phyloP scores from a whole-genome alignment of 2,113 vertebrate genomes.

The Zosterops japonicus region DNA sequence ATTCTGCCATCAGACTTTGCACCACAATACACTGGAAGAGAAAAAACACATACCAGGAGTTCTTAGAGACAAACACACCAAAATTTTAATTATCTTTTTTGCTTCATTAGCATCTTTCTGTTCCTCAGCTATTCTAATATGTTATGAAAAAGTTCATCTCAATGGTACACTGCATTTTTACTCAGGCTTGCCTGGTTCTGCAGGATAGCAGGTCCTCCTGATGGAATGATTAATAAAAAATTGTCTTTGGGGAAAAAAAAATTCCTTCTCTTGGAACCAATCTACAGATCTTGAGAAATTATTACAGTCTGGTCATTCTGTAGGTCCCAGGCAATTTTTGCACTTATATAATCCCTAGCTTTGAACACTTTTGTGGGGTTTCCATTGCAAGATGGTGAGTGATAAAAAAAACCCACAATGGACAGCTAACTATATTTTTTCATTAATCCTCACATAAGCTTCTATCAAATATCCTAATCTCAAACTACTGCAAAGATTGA shows the following conservation, averaged over 20 bases:
- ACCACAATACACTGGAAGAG: not conserved
- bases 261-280: not conserved
- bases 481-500: not conserved
- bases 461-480: conserved; percentile 6
- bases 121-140: not conserved
- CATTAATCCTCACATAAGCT: conserved; percentile 10
- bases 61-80: not conserved
- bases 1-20: not conserved
- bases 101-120: not conserved
- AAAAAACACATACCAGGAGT: not conserved
- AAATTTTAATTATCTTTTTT: not conserved
- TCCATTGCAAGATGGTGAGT: not conserved
- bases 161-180: not conserved
- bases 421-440: not conserved
- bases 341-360: not conserved
- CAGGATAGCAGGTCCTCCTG: not conserved
- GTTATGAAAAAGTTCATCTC: not conserved
- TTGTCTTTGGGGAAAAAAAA: fast-evolving
- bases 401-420: conserved; percentile 8
- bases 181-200: not conserved
- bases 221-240: not conserved
- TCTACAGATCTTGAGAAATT: not conserved
- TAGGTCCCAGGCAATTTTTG: not conserved
- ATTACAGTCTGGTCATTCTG: not conserved
- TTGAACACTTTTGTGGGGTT: not conserved